phyloP scores from a whole-genome alignment of 1,140 invertebrate genomes.

The Sesamia nonagrioides region DNA sequence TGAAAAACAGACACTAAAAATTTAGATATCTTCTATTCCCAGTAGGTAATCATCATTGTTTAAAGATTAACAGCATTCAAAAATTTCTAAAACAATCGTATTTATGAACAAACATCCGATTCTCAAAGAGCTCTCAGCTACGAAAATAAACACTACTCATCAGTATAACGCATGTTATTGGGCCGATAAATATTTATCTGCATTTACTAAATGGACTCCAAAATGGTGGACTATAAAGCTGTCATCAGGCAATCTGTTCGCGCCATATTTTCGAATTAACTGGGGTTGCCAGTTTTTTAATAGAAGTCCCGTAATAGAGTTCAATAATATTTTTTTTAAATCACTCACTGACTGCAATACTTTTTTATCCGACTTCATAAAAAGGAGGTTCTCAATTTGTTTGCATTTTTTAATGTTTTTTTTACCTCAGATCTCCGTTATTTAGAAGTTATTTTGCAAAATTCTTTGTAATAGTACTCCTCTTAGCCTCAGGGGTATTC shows the following conservation, averaged over 20 bases:
- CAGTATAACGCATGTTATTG: conserved; percentile 70
- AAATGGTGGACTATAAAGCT: conserved; percentile 78
- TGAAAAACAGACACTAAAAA: too few relatives aligned
- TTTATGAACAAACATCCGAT: conserved; percentile 39
- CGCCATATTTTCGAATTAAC: conserved; percentile 53
- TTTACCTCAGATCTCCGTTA: too few relatives aligned
- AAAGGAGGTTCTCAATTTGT: too few relatives aligned
- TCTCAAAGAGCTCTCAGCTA: conserved; percentile 49
- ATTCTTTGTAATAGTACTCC: too few relatives aligned
- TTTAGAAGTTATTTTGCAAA: too few relatives aligned
- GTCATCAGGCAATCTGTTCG: conserved; percentile 76
- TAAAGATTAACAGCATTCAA: conserved; percentile 35
- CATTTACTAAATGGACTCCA: conserved; percentile 83
- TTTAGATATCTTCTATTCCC: neutral
- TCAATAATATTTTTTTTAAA: too few relatives aligned
- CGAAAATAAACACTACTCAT: conserved; percentile 69
- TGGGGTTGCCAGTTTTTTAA: conserved; percentile 19
- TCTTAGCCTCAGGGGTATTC: too few relatives aligned
- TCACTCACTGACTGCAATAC: too few relatives aligned
- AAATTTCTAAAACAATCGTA: conserved; percentile 24
- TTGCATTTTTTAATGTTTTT: too few relatives aligned
- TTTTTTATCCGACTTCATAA: too few relatives aligned
- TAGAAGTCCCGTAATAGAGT: neutral
- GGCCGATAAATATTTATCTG: conserved; percentile 82
- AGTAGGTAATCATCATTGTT: conserved; percentile 18